These are phyloP conservation scores for Pelosia muscerda DNA, from an alignment of 2,888 invertebrate genomes.

Conservation along the genomic window DNA sequence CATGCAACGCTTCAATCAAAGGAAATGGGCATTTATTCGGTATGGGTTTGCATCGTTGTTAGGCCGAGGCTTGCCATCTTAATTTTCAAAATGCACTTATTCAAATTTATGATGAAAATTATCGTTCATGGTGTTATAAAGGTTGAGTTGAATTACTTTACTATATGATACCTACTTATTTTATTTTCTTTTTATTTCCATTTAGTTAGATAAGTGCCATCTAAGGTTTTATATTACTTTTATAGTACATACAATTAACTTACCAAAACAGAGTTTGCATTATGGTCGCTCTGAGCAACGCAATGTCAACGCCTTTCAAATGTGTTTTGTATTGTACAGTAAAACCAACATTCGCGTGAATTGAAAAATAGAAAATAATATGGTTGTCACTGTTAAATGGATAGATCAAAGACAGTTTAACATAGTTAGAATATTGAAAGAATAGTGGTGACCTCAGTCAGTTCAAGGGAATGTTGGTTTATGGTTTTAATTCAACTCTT, in stretches of 20 bases:
- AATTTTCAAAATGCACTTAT: conserved; percentile 6
- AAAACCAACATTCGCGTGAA: too few species aligned
- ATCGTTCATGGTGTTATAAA: conserved; percentile 19
- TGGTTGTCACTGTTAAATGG: too few species aligned
- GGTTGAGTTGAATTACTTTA: neutral
- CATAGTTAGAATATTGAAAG: too few species aligned
- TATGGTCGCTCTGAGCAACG: conserved; percentile 52
- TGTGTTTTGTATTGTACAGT: conserved; percentile 14
- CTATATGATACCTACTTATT: neutral
- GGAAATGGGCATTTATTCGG: conserved; percentile 60
- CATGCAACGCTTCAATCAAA: conserved; percentile 53
- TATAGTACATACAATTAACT: neutral
- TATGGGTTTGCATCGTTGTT: conserved; percentile 37
- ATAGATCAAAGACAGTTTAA: too few species aligned
- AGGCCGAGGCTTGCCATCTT: conserved; percentile 25
- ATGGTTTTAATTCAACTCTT: too few species aligned
- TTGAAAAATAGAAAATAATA: too few species aligned
- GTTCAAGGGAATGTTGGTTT: too few species aligned
- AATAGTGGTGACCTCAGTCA: too few species aligned
- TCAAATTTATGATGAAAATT: conserved; percentile 25
- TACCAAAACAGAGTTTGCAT: conserved; percentile 36
- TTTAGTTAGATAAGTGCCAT: neutral
- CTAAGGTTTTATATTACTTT: neutral
- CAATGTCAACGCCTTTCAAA: conserved; percentile 49
- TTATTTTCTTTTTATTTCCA: too few species aligned